Conservation (phyloP, 2,113 vertebrate genomes). For the Actenoides lindsayi region DNA sequence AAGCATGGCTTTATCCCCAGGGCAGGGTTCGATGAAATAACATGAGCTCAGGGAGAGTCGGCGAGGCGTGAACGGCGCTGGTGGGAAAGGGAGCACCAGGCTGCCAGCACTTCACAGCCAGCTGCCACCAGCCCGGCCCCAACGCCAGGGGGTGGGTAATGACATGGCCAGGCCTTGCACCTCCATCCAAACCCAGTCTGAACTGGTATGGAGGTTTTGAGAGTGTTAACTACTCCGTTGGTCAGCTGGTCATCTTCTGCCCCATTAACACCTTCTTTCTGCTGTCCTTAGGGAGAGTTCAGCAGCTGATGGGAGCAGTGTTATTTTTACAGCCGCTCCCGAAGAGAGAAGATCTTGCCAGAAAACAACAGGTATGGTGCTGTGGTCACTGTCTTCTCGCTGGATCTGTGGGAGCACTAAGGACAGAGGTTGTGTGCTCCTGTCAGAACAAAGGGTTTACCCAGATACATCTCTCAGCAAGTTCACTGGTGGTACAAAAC, state of each 20-base stretch:
- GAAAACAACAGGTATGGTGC: accelerated
- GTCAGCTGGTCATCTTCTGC: not conserved
- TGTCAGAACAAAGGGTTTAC: accelerated
- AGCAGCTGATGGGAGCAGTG: not conserved
- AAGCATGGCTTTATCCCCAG: not conserved
- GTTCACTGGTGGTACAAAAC: too few species aligned
- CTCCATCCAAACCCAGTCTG: accelerated
- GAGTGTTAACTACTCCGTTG: not conserved
- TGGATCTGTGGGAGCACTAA: not conserved
- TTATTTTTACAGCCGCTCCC: accelerated
- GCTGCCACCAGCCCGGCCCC: not conserved
- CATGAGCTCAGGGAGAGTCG: not conserved
- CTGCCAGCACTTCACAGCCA: not conserved
- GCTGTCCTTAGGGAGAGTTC: not conserved
- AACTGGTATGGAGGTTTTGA: not conserved
- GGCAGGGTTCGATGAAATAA: not conserved
- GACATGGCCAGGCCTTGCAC: not conserved
- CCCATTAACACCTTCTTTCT: not conserved
- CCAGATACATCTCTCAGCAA: too few species aligned
- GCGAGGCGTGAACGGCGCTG: not conserved
- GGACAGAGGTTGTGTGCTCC: not conserved
- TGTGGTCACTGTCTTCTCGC: not conserved
- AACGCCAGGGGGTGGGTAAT: too few species aligned
- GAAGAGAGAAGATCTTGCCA: accelerated
- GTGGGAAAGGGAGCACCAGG: not conserved